phyloP scores from a whole-genome alignment of 1,140 invertebrate genomes.

The Eumeta japonica region DNA sequence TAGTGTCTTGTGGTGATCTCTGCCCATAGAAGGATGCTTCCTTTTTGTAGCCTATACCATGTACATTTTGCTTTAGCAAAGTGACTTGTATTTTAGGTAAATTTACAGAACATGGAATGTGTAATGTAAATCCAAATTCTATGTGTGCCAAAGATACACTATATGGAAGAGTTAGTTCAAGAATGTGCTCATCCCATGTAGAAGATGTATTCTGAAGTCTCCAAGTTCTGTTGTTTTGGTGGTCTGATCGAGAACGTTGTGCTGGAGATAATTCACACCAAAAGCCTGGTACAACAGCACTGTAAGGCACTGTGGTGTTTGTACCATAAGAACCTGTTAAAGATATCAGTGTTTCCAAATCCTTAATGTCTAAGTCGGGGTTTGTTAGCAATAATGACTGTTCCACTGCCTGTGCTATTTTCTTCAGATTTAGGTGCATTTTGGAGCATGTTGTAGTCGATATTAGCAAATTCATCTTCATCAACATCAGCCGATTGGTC shows the following conservation, averaged over 20 bases:
- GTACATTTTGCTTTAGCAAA: conserved; percentile 77
- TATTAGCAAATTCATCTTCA: conserved; percentile 58
- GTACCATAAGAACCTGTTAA: conserved; percentile 45
- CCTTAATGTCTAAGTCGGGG: conserved; percentile 32
- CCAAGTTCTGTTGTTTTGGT: conserved; percentile 82
- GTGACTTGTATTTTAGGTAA: conserved; percentile 75
- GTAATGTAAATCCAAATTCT: conserved; percentile 81
- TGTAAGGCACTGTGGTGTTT: conserved; percentile 67
- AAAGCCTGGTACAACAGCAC: conserved; percentile 86
- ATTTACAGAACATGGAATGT: conserved; percentile 64
- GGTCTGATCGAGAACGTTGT: conserved; percentile 80
- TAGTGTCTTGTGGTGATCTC: conserved; percentile 25
- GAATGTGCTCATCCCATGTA: conserved; percentile 89
- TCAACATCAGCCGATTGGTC: conserved; percentile 68
- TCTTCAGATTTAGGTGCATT: conserved; percentile 36
- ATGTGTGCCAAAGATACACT: conserved; percentile 78
- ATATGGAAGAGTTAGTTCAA: conserved; percentile 83
- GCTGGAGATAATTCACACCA: conserved; percentile 91
- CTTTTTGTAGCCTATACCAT: conserved; percentile 64
- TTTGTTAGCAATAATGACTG: conserved; percentile 47
- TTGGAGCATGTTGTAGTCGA: conserved; percentile 44
- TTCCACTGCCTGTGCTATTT: conserved; percentile 52
- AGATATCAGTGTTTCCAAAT: conserved; percentile 39
- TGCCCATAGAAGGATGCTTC: conserved; percentile 44
- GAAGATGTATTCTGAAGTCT: conserved; percentile 81